Evolutionary conservation across 2,888 invertebrate species (phyloP), one percentile per base, ranked within the genome.

Genomic region (Dolichopus griseipennis): DNA sequence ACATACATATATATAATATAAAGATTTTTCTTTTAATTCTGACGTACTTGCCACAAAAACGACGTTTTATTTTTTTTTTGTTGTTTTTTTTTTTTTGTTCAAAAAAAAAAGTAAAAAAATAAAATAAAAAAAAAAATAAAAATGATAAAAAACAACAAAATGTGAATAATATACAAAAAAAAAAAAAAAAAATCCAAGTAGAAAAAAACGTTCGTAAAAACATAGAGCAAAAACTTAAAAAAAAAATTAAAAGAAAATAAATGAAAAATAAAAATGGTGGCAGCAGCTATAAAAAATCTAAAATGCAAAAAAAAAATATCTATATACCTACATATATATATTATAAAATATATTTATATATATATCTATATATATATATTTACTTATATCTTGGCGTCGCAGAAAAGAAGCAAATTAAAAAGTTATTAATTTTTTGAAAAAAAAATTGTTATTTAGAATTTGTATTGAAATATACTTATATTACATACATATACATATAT

Each of bases 261-360:
- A 52, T 52, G 8, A 52, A 52, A 52, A 52, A 52, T 52, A 52
- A 52, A 52, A 52, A 52, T 52, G 52, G 52, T 52, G 52, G 52
- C 52, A 52, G 52, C 52, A 52, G 52, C 52, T 15, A 52, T 52
- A 52, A 52, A 52, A 41, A 52, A 52, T 15, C 52, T 52, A 18
- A 41, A 41, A 52, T 52, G 52, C 52, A 52, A 18, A 52, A 52
- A 52, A 52, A 52, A n/a, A 52, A 52, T 27, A 27, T 27, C 27
- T 27, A 27, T 27, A 27, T 27, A 27, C 27, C 2, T 27, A 27
- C n/a, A n/a, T n/a, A n/a, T n/a, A n/a, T n/a, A n/a, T n/a, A n/a
- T n/a, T n/a, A n/a, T n/a, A n/a, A n/a, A n/a, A n/a, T n/a, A n/a
- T n/a, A n/a, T 27, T 27, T 27, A 27, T 27, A 27, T 27, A 27